Evolutionary conservation across 2,797 vertebrate species (phyloP).

Genomic region (Apogon hyalosoma): DNA sequence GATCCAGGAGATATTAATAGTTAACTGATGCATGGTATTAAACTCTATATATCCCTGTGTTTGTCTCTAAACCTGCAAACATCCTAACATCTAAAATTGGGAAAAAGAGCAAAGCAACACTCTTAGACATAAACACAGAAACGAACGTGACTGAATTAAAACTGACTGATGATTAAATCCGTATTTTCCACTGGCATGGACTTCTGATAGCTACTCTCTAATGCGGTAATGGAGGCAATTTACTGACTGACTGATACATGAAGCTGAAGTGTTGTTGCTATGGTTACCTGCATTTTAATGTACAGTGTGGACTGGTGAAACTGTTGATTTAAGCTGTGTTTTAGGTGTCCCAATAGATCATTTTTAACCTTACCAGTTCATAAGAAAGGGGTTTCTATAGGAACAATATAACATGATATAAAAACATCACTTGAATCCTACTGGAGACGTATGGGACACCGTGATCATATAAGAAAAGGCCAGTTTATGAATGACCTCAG

Average conservation of each 20-base stretch:
- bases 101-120: neutral
- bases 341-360: neutral
- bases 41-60: neutral
- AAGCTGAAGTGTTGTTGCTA: conserved; percentile 24
- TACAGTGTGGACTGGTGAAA: neutral
- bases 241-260: conserved; percentile 1
- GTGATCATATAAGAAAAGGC: neutral
- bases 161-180: neutral
- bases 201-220: neutral
- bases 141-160: neutral
- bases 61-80: neutral
- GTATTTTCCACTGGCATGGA: neutral
- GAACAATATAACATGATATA: neutral
- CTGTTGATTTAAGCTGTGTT: neutral
- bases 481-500: neutral
- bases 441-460: neutral
- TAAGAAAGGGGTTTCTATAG: neutral
- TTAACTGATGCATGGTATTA: conserved; percentile 2
- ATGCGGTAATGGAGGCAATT: neutral
- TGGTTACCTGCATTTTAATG: conserved; percentile 38
- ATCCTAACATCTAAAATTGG: neutral
- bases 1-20: neutral
- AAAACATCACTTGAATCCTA: too few relatives aligned
- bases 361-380: neutral
- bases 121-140: neutral